These are phyloP conservation scores for Virgularia gustaviana DNA, from an alignment of 92 coral and sea anemone genomes.

Conservation along the genomic window DNA sequence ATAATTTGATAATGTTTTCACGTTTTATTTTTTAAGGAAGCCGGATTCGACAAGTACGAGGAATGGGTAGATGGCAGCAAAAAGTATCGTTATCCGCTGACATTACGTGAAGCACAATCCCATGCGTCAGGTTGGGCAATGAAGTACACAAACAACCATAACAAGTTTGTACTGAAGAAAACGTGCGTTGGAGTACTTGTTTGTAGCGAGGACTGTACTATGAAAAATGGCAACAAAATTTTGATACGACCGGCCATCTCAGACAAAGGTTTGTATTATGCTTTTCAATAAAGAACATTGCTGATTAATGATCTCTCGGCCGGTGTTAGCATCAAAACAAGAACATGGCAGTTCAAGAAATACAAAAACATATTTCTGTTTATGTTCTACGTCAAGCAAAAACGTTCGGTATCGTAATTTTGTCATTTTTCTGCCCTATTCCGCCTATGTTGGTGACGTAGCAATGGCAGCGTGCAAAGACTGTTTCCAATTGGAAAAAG, in stretches of 20 bases:
- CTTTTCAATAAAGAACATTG: too few relatives aligned
- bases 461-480: too few relatives aligned
- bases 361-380: too few relatives aligned
- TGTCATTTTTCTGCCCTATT: too few relatives aligned
- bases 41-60: slow-evolving; percentile 71
- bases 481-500: too few relatives aligned
- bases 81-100: slow-evolving; percentile 81
- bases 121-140: slow-evolving; percentile 99
- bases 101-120: slow-evolving; percentile 93
- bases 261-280: slow-evolving; percentile 72
- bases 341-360: too few relatives aligned
- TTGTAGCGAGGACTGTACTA: slow-evolving; percentile 75
- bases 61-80: slow-evolving; percentile 94
- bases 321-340: too few relatives aligned
- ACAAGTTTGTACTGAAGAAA: slow-evolving; percentile 89
- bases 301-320: neutral
- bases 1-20: neutral
- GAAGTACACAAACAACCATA: slow-evolving; percentile 99
- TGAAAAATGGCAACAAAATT: slow-evolving; percentile 82
- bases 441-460: too few relatives aligned
- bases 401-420: too few relatives aligned
- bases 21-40: neutral
- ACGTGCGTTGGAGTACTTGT: slow-evolving; percentile 95
- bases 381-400: too few relatives aligned
- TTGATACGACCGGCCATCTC: slow-evolving; percentile 95